These are phyloP conservation scores for Bombylius major DNA, from an alignment of 2,888 invertebrate species.

Conservation along the genomic window DNA sequence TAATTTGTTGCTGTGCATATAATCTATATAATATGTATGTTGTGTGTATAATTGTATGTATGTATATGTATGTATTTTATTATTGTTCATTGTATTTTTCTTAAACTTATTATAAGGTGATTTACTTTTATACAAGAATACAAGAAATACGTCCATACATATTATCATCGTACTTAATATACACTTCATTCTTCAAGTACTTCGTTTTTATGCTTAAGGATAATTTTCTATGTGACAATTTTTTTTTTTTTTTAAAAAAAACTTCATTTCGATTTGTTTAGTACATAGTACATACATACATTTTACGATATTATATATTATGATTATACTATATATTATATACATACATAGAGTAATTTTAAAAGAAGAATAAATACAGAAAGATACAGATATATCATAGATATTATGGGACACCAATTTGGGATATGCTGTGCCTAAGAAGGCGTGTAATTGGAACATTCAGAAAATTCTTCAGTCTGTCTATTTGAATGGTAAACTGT, in stretches of 20 bases:
- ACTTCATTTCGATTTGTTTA: background rate
- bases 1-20: background rate
- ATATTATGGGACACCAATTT: slow-evolving; percentile 12
- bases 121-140: no score
- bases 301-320: no score
- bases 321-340: no score
- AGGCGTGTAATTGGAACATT: slow-evolving; percentile 41
- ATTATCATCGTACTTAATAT: no score
- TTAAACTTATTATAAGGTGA: no score
- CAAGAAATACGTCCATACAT: no score
- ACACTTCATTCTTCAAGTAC: no score
- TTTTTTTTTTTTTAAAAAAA: background rate
- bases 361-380: background rate
- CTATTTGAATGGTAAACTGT: slow-evolving; percentile 11
- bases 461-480: slow-evolving; percentile 23
- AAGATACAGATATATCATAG: background rate
- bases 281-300: no score
- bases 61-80: background rate
- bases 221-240: background rate
- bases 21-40: background rate
- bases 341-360: background rate
- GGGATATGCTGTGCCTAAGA: slow-evolving; percentile 37
- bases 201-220: background rate
- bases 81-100: no score
- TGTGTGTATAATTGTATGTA: background rate